These are phyloP conservation scores for Phytoseiulus persimilis DNA, from an alignment of 2,888 invertebrate species.

Conservation along the genomic window DNA sequence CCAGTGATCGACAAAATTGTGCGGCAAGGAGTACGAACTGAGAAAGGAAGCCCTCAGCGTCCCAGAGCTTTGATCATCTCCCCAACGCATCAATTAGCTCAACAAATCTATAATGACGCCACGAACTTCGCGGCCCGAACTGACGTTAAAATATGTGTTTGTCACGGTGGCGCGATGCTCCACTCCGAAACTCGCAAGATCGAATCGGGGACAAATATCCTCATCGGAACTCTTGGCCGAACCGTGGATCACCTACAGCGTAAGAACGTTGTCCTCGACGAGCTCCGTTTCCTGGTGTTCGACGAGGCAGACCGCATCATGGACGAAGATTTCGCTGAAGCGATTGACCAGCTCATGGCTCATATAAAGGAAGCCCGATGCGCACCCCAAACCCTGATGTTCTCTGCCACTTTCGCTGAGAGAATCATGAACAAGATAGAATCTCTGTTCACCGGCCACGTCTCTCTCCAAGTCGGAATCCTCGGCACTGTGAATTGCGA, in stretches of 20 bases:
- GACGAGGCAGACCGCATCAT: constrained; percentile 11
- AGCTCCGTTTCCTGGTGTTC: neutral
- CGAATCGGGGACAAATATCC: neutral
- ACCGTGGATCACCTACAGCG: neutral
- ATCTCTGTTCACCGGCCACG: constrained; percentile 14
- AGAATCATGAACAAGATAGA: neutral
- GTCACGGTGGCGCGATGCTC: constrained; percentile 40
- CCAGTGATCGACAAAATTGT: neutral
- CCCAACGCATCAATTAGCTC: neutral
- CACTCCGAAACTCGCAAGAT: constrained; percentile 47
- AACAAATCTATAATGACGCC: constrained; percentile 42
- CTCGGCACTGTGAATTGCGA: neutral
- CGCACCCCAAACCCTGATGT: neutral
- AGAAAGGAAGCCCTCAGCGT: neutral
- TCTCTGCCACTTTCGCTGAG: constrained; percentile 9
- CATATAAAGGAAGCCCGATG: neutral
- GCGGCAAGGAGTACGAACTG: neutral
- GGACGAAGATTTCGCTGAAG: neutral
- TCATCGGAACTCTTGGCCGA: neutral
- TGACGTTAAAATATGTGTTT: constrained; percentile 49
- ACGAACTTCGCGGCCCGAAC: constrained; percentile 48
- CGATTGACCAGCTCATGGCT: neutral
- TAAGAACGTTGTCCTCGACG: constrained; percentile 38
- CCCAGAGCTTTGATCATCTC: neutral
- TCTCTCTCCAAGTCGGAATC: constrained; percentile 32